Base-by-base conservation (phyloP, 1,140 invertebrate species). In the Panonychus citri region DNA sequence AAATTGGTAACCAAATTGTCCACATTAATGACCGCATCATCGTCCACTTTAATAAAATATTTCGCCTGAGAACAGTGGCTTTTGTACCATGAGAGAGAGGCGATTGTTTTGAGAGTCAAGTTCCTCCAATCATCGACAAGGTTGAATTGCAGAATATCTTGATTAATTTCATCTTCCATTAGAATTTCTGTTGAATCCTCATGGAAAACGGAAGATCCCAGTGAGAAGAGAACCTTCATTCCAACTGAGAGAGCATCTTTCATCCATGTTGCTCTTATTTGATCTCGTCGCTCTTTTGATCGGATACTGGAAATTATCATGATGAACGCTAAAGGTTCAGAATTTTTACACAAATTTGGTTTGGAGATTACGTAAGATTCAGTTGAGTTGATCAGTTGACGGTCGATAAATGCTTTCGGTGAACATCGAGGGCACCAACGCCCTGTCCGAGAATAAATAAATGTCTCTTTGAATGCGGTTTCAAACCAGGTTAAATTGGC, bases 141-240 rank as follows among this genome's bases (percentile, higher is more conserved):
- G 28, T 61, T 59, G 3, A 58, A 62, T n/a, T 64, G 63, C 27
- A 64, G 55, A 30, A 64, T 63, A 57, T 65, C 64, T 0, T 55
- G 39, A 43, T 59, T 58, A 3, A 55, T 13, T 13, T 57, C 42
- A 21, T 54, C 19, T 28, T 57, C 56, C 25, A 15, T 48, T 10
- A 27, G 17, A 5, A 57, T 13, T 30, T 28, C 19, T 25, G 13
- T 34, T 13, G 15, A n/a, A 0, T 46, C 43, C 1, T 8, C 21
- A 34, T 34, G 30, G 12, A 34, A 0, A 2, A 7, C 43, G 10
- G 43, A 46, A 24, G n/a, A 46, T 19, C 43, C 43, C n/a, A 46
- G 10, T n/a, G 34, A 53, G 24, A 53, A 53, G 1, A 39, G 17
- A 19, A 51, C 27, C 12, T 24, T n/a, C 26, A 51, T 21, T 17